phyloP scores from a whole-genome alignment of 2,888 invertebrate species.

The Scaptomyza cyrtandrae region DNA sequence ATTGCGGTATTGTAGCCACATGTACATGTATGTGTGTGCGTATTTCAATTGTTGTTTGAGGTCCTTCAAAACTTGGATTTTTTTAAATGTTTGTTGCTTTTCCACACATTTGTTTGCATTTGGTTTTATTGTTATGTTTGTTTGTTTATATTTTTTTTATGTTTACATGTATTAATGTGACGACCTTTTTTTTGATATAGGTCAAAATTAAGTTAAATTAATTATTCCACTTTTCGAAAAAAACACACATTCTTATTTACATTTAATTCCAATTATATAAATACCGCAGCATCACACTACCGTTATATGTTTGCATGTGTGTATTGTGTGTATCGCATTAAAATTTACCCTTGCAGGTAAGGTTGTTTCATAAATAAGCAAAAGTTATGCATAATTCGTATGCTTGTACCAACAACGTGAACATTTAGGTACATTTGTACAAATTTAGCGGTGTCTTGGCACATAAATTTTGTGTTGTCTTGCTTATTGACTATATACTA shows the following conservation, averaged over 20 bases:
- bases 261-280: conserved; percentile 24
- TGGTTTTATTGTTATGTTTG: neutral
- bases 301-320: conserved; percentile 1
- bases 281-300: conserved; percentile 6
- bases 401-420: neutral
- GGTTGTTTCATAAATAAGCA: conserved; percentile 5
- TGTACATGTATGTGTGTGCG: neutral
- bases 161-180: neutral
- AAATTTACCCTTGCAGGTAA: conserved; percentile 13
- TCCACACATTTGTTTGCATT: neutral
- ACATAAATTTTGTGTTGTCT: conserved; percentile 18
- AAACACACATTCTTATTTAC: neutral
- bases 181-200: too few relatives aligned
- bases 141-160: neutral
- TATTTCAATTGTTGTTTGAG: neutral
- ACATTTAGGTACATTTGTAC: neutral
- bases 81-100: neutral
- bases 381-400: neutral
- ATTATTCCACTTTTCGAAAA: neutral
- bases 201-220: too few relatives aligned
- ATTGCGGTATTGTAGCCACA: conserved; percentile 3
- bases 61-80: neutral
- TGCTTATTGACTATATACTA: conserved; percentile 1
- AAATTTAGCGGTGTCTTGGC: conserved; percentile 6
- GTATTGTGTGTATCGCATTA: conserved; percentile 8